Percentiles rank a stretch among this genome's conserved stretches.
Conservation (phyloP, 1,140 invertebrate species). For the Chymomyza costata region DNA sequence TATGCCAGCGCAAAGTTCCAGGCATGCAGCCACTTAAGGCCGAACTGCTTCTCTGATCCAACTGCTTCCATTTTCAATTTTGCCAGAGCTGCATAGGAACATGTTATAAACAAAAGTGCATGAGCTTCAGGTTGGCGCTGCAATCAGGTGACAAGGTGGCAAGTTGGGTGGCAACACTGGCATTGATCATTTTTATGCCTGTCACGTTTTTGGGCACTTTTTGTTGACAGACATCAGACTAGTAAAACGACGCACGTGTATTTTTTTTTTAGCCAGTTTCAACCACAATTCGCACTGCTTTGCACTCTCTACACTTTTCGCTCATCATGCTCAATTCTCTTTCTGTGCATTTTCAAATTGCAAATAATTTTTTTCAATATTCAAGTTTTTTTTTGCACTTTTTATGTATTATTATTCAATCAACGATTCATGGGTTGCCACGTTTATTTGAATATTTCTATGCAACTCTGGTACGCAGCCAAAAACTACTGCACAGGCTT, state of each 20-base stretch:
- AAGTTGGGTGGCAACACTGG: conserved; percentile 12
- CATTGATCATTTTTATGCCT: conserved; percentile 44
- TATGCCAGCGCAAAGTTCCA: conserved; percentile 19
- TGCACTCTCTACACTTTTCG: conserved; percentile 10
- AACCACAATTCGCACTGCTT: conserved; percentile 1
- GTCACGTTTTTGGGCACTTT: conserved; percentile 64
- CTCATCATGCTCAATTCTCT: too few species aligned
- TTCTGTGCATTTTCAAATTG: conserved; percentile 50
- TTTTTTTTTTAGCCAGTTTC: conserved; percentile 22
- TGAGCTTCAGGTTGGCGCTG: conserved; percentile 42
- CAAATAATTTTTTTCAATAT: conserved; percentile 43
- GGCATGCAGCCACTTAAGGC: conserved; percentile 41
- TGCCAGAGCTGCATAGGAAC: conserved; percentile 40
- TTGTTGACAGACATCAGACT: conserved; percentile 50
- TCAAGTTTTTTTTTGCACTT: conserved; percentile 11
- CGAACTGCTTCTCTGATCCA: conserved; percentile 1
- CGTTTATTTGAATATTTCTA: not conserved
- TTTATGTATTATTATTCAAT: conserved; percentile 50
- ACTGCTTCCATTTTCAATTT: conserved; percentile 47
- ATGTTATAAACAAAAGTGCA: conserved; percentile 66
- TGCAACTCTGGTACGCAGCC: conserved; percentile 5
- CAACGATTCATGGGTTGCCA: conserved; percentile 20
- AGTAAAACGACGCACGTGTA: conserved; percentile 52
- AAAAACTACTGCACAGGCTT: not conserved
- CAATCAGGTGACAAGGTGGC: conserved; percentile 5